Evolutionary conservation across 2,797 vertebrate genomes (phyloP).

Genomic region (Heliangelus exortis): DNA sequence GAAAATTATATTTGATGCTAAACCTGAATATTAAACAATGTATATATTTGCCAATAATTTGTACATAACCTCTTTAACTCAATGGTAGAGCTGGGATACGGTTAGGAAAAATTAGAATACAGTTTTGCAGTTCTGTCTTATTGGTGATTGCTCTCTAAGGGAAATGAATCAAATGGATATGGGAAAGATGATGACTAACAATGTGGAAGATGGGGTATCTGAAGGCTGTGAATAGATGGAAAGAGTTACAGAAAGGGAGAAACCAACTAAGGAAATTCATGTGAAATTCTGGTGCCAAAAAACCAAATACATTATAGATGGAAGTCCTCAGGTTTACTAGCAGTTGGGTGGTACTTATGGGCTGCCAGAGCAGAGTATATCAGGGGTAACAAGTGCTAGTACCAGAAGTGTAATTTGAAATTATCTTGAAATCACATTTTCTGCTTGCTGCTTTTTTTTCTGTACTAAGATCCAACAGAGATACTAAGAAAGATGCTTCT

Average conservation of each 20-base stretch:
- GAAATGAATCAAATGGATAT: not conserved
- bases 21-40: not conserved
- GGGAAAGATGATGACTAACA: not conserved
- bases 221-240: not conserved
- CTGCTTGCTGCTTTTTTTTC: not conserved
- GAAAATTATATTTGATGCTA: not conserved
- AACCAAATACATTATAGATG: accelerated
- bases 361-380: not conserved
- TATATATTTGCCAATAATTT: not conserved
- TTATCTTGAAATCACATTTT: not conserved
- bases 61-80: not conserved
- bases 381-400: not conserved
- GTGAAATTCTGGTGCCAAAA: not conserved
- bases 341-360: not conserved
- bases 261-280: not conserved
- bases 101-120: not conserved
- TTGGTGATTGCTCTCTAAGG: not conserved
- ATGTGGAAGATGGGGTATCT: not conserved
- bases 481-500: not conserved
- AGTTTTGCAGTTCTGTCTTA: not conserved
- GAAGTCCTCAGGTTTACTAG: not conserved
- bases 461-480: not conserved
- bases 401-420: not conserved
- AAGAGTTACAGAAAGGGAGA: not conserved
- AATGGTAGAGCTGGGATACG: not conserved